Conservation (phyloP, 2,888 invertebrate genomes). For the Drepana falcataria region DNA sequence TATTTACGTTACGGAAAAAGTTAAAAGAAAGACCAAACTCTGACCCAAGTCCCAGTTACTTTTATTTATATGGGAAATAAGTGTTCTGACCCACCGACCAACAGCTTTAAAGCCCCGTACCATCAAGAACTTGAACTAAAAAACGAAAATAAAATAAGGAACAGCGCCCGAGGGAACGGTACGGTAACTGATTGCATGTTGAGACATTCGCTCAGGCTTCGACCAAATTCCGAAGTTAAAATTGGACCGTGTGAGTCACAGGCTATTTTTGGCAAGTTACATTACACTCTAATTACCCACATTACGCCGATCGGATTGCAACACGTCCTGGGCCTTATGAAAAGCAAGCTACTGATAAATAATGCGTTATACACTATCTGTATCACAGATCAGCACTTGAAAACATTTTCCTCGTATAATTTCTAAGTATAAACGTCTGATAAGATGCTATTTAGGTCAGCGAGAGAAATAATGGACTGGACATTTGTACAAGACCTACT, state of each 20-base stretch:
- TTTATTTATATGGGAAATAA: too few species aligned
- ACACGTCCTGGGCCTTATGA: not conserved
- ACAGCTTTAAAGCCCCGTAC: too few species aligned
- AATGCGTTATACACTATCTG: not conserved
- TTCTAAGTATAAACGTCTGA: not conserved
- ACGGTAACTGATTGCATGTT: not conserved
- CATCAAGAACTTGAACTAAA: not conserved
- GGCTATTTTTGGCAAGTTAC: not conserved
- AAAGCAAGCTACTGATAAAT: not conserved
- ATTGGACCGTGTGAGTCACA: not conserved
- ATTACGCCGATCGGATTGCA: not conserved
- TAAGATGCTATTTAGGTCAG: not conserved
- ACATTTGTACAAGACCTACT: too few species aligned
- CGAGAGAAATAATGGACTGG: not conserved
- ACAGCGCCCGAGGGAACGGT: not conserved
- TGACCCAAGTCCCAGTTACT: too few species aligned
- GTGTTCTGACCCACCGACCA: too few species aligned
- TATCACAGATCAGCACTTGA: not conserved
- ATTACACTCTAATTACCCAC: not conserved
- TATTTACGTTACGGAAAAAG: too few species aligned
- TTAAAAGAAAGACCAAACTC: too few species aligned
- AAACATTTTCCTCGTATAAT: not conserved
- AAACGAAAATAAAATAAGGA: not conserved
- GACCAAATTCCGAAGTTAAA: not conserved
- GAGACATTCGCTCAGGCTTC: not conserved